Evolutionary conservation across 2,888 invertebrate genomes (phyloP).

Genomic region (Phoronis australis): DNA sequence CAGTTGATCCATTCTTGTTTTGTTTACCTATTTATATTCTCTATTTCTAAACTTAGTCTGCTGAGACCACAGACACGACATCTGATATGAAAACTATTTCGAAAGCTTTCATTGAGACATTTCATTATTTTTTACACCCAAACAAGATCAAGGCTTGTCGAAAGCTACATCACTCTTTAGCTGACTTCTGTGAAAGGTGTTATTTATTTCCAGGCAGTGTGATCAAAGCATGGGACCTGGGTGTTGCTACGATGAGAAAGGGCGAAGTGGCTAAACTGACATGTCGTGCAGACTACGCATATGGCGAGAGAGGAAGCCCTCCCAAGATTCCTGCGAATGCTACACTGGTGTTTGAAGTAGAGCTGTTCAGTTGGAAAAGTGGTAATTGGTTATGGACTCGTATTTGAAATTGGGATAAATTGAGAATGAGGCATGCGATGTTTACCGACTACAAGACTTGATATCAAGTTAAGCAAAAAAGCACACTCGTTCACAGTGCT

Average conservation of each 20-base stretch:
- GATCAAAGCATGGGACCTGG: slow-evolving; percentile 92
- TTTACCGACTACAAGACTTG: too few relatives aligned
- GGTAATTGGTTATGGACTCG: slow-evolving; percentile 1
- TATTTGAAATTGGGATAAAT: too few relatives aligned
- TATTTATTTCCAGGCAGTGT: too few relatives aligned
- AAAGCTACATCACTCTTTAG: slow-evolving; percentile 45
- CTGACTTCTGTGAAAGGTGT: too few relatives aligned
- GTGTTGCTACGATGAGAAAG: slow-evolving; percentile 87
- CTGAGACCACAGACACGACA: neutral
- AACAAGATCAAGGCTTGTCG: neutral
- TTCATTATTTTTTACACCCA: neutral
- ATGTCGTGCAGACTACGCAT: slow-evolving; percentile 85
- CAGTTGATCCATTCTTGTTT: too few relatives aligned
- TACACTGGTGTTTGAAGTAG: slow-evolving; percentile 74
- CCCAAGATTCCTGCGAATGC: slow-evolving; percentile 85
- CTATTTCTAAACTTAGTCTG: neutral
- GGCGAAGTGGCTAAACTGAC: slow-evolving; percentile 79
- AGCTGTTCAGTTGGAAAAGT: slow-evolving; percentile 79
- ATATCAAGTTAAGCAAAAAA: too few relatives aligned
- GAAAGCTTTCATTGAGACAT: slow-evolving; percentile 1
- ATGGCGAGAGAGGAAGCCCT: slow-evolving; percentile 75
- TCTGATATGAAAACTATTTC: neutral
- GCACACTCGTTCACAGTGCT: too few relatives aligned
- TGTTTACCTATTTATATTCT: too few relatives aligned
- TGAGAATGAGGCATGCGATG: too few relatives aligned